phyloP scores from a whole-genome alignment of 2,797 vertebrate genomes.

The Catharus ustulatus region DNA sequence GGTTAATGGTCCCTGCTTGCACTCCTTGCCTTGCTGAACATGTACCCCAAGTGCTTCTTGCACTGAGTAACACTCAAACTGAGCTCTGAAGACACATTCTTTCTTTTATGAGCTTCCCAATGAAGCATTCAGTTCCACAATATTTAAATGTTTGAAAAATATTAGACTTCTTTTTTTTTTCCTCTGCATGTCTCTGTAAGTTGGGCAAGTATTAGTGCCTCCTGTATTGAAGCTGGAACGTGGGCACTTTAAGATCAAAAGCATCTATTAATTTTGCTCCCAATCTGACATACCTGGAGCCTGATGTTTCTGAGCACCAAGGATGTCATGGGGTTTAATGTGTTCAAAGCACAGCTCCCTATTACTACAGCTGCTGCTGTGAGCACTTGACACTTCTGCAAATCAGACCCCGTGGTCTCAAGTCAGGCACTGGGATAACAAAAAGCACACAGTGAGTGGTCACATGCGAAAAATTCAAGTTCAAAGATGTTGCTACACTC shows the following conservation, averaged over 20 bases:
- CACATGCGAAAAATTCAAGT: background rate
- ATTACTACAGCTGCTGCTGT: background rate
- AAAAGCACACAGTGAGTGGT: background rate
- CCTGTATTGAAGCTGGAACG: background rate
- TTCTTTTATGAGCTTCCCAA: background rate
- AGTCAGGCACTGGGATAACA: background rate
- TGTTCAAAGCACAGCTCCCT: background rate
- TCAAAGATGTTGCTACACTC: background rate
- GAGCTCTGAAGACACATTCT: background rate
- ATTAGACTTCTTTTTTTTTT: background rate
- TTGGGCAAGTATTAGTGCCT: background rate
- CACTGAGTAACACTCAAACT: background rate
- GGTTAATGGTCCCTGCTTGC: background rate
- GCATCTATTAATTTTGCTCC: background rate
- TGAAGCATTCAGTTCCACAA: background rate
- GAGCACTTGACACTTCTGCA: background rate
- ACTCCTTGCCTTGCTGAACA: background rate
- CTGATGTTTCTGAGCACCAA: background rate
- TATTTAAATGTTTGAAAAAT: background rate
- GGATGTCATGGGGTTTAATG: background rate
- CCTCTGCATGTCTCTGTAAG: background rate
- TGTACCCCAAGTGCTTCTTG: accelerated
- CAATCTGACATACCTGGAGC: background rate
- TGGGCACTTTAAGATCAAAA: background rate
- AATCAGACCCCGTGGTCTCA: background rate